These are phyloP conservation scores for Helobdella robusta DNA, from an alignment of 2,888 invertebrate genomes.

Conservation along the genomic window DNA sequence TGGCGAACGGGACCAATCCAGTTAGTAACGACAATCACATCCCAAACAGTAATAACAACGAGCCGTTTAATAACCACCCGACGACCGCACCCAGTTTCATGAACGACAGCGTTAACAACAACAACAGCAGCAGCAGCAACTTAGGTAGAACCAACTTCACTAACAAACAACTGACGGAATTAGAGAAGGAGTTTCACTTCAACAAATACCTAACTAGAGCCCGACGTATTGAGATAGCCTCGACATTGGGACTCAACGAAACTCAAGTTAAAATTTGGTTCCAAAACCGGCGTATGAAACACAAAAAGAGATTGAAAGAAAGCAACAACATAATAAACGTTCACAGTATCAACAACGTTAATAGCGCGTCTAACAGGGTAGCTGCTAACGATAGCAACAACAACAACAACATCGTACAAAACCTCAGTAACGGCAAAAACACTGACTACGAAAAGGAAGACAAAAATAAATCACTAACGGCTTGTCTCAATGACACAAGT, in stretches of 20 bases:
- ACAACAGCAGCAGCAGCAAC: constrained; percentile 31
- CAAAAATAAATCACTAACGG: neutral
- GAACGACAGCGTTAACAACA: neutral
- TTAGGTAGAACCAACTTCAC: constrained; percentile 91
- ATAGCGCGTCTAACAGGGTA: too few relatives aligned
- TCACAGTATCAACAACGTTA: constrained; percentile 6
- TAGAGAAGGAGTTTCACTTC: constrained; percentile 98
- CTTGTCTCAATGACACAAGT: neutral
- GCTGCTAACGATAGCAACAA: constrained; percentile 1
- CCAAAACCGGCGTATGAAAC: constrained; percentile 50
- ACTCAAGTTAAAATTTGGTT: constrained; percentile 62
- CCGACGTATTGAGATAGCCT: constrained; percentile 91
- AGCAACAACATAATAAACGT: constrained; percentile 29
- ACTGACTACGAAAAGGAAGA: neutral
- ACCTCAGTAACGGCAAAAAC: neutral
- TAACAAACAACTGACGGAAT: constrained; percentile 94
- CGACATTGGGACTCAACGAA: constrained; percentile 72
- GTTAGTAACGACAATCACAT: too few relatives aligned
- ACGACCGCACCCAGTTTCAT: neutral
- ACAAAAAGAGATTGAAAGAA: constrained; percentile 49
- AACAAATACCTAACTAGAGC: constrained; percentile 96
- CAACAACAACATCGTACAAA: neutral
- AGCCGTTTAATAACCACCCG: too few relatives aligned
- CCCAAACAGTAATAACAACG: too few relatives aligned
- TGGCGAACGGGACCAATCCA: too few relatives aligned